Evolutionary conservation across 1,140 invertebrate species (phyloP), one percentile per base, ranked within the genome.

Genomic region (Chymomyza costata): DNA sequence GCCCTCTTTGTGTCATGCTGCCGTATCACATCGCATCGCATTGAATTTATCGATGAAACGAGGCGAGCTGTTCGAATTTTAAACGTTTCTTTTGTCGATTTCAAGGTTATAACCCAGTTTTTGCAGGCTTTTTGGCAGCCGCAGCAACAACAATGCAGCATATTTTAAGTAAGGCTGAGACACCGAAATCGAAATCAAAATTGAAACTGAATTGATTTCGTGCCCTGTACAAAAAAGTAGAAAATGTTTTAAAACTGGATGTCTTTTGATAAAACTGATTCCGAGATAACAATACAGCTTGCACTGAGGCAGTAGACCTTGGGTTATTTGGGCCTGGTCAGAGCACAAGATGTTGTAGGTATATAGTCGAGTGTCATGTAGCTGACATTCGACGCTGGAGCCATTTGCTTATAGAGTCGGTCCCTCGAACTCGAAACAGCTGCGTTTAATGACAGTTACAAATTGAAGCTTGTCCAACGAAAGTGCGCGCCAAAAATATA

Each of bases 51-150:
- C 46, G 70, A 67, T 56, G 59, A 56, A 10, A 28, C 10, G 25
- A 28, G 5, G 25, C 25, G 25, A 5, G 25, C 5, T 28, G 63
- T 66, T 67, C 56, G 54, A 80, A 70, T 56, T 41, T 55, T 59
- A 44, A 71, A 48, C 66, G 71, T 64, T 47, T 66, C 73, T 59
- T 78, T 71, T 76, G 66, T 71, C 16, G 19, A 38, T 80, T 78
- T 78, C 73, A 78, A 78, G 73, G 73, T 78, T 78, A 80, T 80
- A 78, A 78, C 73, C 73, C 54, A 78, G 67, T 80, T 80, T 78
- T 55, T 52, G 54, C 41, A 41, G 41, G 61, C 62, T 55, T 62
- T 54, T 46, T 46, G 57, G 52, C 57, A 55, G 46, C 47, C 50
- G 57, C 21, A 3, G 37, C 25, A 41, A 18, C 47, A 40, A 56